Evolutionary conservation across 2,888 invertebrate genomes (phyloP).

Genomic region (Trichopria drosophilae): DNA sequence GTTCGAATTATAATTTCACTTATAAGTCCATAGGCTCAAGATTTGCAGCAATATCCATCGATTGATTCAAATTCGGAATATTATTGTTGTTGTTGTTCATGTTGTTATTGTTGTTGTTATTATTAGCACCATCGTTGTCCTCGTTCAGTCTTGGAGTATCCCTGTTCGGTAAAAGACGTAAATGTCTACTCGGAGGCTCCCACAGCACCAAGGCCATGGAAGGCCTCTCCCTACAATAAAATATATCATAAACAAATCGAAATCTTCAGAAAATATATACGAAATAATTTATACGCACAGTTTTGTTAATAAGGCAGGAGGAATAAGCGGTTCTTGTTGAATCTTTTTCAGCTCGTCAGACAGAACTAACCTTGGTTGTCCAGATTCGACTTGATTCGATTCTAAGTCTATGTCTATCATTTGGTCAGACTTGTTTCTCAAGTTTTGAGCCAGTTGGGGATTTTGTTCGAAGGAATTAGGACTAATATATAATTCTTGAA

Average conservation of each 20-base stretch:
- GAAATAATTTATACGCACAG: slow-evolving; percentile 43
- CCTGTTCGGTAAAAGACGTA: slow-evolving; percentile 46
- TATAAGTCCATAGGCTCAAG: slow-evolving; percentile 56
- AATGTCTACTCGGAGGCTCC: slow-evolving; percentile 71
- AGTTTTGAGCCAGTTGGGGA: slow-evolving; percentile 30
- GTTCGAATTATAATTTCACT: too few species aligned
- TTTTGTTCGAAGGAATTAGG: slow-evolving; percentile 41
- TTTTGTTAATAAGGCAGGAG: slow-evolving; percentile 65
- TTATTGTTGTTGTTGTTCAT: slow-evolving; percentile 42
- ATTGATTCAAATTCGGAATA: slow-evolving; percentile 48
- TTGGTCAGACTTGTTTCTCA: slow-evolving; percentile 38
- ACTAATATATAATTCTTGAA: slow-evolving; percentile 74
- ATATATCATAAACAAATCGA: slow-evolving; percentile 35
- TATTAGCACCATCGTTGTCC: slow-evolving; percentile 42
- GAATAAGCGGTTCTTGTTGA: slow-evolving; percentile 69
- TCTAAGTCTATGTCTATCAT: slow-evolving; percentile 35
- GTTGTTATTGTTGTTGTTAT: slow-evolving; percentile 32
- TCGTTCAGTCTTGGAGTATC: slow-evolving; percentile 41
- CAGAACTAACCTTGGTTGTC: slow-evolving; percentile 61
- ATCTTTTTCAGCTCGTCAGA: slow-evolving; percentile 74
- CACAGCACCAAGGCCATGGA: slow-evolving; percentile 80
- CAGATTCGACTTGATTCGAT: slow-evolving; percentile 33
- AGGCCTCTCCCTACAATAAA: slow-evolving; percentile 66
- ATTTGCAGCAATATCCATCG: slow-evolving; percentile 29
- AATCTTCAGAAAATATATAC: slow-evolving; percentile 1